Conservation (phyloP, 1,140 invertebrate species). For the Pachypeltis micranthus region DNA sequence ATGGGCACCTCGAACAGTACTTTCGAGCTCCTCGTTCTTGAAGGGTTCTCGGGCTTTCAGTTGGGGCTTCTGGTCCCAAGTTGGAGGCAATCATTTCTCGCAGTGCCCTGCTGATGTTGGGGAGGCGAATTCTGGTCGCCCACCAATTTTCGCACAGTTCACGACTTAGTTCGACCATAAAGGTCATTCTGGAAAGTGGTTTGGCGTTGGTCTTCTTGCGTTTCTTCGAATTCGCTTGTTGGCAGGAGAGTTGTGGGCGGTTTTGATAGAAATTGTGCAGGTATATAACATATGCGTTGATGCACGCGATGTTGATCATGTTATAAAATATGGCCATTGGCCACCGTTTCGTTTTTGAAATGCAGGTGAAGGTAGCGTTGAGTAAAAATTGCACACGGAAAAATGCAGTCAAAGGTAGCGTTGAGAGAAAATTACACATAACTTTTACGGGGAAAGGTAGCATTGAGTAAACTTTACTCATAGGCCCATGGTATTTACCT, state of each 20-base stretch:
- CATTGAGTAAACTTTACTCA: too few species aligned
- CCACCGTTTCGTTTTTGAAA: constrained; percentile 17
- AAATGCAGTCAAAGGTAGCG: too few species aligned
- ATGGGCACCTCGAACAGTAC: constrained; percentile 1
- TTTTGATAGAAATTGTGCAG: constrained; percentile 13
- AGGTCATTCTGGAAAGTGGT: constrained; percentile 9
- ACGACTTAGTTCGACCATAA: not conserved
- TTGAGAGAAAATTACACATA: too few species aligned
- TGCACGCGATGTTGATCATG: constrained; percentile 13
- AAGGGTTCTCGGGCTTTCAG: not conserved
- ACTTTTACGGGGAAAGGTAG: too few species aligned
- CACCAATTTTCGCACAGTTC: constrained; percentile 4
- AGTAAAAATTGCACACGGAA: too few species aligned
- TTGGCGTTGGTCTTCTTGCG: not conserved
- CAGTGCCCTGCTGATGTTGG: constrained; percentile 4
- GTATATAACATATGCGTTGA: constrained; percentile 13
- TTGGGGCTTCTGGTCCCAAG: constrained; percentile 7
- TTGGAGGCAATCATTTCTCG: constrained; percentile 5
- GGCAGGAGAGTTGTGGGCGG: not conserved
- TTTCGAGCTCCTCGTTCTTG: not conserved
- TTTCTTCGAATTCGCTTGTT: not conserved
- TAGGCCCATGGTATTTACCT: too few species aligned
- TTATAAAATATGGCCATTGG: constrained; percentile 15
- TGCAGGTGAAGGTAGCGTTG: too few species aligned
- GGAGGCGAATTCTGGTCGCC: not conserved